Base-by-base conservation (phyloP, 2,113 vertebrate species). In the Miniopterus natalensis region DNA sequence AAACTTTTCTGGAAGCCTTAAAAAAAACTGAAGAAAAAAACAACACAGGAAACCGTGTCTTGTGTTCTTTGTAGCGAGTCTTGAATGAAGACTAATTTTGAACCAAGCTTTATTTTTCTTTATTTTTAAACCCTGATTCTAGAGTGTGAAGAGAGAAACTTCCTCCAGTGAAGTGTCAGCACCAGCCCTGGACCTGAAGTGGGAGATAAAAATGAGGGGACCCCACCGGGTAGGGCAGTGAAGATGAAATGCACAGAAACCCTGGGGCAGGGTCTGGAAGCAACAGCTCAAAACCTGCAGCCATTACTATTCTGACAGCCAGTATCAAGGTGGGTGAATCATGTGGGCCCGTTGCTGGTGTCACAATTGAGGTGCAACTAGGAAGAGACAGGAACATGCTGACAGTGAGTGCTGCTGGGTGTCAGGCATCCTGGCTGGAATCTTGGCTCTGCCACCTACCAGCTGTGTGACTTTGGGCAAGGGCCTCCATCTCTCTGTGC, bases 1-100 rank as follows among this genome's bases (percentile, higher is more conserved):
- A 98, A 98, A 98, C 98, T 98, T 97, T 93, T 96, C 90, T 94
- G 97, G 98, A 98, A 98, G 97, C 96, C 96, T 90, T 59, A 92
- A 97, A 98, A 97, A 98, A 98, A 98, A 97, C 98, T 92, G 88
- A 98, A 98, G 98, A 73, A 45, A 27, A 10, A 7, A 27, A 66
- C n/a, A 66, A 66, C 97, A 98, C 98, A 99, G 98, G 98, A 99
- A 99, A 98, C 96, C 9, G 1, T 94, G 96, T 96, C 98, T 97
- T 96, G 97, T 85, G 0, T 86, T 90, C 95, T 12, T 14, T n/a
- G 78, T 93, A 94, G 94, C 42, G 83, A 93, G 97, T 97, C 79
- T 0, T 10, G 95, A 92, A 78, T 29, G 49, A 78, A 78, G 79
- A 97, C 97, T 98, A 98, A 98, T 98, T 98, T 98, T 96, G 98